These are phyloP conservation scores for Zaprionus tsacasi DNA, from an alignment of 1,140 invertebrate genomes.

Conservation along the genomic window DNA sequence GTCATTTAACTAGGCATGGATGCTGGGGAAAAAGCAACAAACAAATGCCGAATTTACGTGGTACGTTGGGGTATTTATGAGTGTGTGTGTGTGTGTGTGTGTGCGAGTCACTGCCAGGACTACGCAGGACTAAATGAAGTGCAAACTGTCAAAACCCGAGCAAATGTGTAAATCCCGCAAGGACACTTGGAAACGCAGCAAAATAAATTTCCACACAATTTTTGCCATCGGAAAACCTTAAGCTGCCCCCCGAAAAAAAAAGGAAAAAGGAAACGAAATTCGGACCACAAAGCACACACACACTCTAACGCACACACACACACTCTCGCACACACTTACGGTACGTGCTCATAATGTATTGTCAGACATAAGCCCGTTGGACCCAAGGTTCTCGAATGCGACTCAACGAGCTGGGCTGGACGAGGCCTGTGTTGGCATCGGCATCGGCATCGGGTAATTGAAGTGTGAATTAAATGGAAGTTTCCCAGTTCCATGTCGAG, in stretches of 20 bases:
- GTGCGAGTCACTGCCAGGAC: slow-evolving; percentile 1
- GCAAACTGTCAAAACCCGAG: slow-evolving; percentile 52
- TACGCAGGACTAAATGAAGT: slow-evolving; percentile 58
- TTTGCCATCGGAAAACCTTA: slow-evolving; percentile 47
- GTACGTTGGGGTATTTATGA: slow-evolving; percentile 9
- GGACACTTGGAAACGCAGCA: slow-evolving; percentile 56
- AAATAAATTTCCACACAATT: slow-evolving; percentile 63
- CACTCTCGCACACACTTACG: background rate
- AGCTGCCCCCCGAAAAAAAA: slow-evolving; percentile 10
- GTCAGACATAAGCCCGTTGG: slow-evolving; percentile 29
- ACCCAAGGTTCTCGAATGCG: background rate
- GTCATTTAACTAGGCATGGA: slow-evolving; percentile 40
- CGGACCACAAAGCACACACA: slow-evolving; percentile 9
- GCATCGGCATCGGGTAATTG: slow-evolving; percentile 23
- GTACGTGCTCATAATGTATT: slow-evolving; percentile 39
- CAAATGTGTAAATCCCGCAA: slow-evolving; percentile 61
- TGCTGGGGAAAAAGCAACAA: slow-evolving; percentile 16
- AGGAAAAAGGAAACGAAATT: background rate
- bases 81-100: slow-evolving; percentile 18
- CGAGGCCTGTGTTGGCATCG: background rate
- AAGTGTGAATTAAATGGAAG: slow-evolving; percentile 41
- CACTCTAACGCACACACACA: background rate
- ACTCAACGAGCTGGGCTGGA: slow-evolving; percentile 5
- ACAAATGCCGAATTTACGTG: slow-evolving; percentile 30
- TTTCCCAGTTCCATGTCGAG: slow-evolving; percentile 21